Conservation (phyloP, 2,888 invertebrate genomes). For the Chelonus formosanus region DNA sequence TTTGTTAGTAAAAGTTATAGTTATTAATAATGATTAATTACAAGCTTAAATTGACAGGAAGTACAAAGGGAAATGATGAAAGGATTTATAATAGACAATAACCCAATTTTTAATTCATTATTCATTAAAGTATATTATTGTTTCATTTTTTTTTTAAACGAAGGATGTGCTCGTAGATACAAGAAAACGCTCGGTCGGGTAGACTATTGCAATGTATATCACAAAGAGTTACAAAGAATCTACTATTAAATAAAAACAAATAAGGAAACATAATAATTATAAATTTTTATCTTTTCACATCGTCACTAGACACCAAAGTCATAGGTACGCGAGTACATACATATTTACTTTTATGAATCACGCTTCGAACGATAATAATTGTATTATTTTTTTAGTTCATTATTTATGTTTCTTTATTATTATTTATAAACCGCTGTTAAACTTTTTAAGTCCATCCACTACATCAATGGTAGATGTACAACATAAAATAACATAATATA, state of each 20-base stretch:
- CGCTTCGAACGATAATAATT: too few species aligned
- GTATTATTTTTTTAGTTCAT: too few species aligned
- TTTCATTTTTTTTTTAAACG: slow-evolving; percentile 50
- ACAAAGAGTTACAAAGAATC: slow-evolving; percentile 65
- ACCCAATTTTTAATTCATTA: slow-evolving; percentile 48
- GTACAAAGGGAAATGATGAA: too few species aligned
- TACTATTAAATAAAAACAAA: slow-evolving; percentile 64
- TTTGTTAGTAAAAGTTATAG: background rate
- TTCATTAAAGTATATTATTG: slow-evolving; percentile 47
- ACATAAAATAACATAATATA: slow-evolving; percentile 51
- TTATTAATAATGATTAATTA: background rate
- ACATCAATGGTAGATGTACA: slow-evolving; percentile 41
- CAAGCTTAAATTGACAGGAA: too few species aligned
- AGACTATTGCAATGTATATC: slow-evolving; percentile 65
- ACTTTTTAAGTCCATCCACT: background rate
- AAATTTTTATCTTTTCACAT: too few species aligned
- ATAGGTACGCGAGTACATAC: too few species aligned
- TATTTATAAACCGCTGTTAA: background rate
- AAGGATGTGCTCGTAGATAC: slow-evolving; percentile 56
- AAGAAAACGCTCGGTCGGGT: slow-evolving; percentile 60
- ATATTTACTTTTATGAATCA: too few species aligned
- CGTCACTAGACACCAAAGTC: too few species aligned
- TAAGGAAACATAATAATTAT: slow-evolving; percentile 57
- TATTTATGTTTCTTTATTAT: slow-evolving; percentile 12
- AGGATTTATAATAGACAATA: slow-evolving; percentile 3